These are phyloP conservation scores for Apoderus coryli DNA, from an alignment of 2,888 invertebrate species.

Conservation along the genomic window DNA sequence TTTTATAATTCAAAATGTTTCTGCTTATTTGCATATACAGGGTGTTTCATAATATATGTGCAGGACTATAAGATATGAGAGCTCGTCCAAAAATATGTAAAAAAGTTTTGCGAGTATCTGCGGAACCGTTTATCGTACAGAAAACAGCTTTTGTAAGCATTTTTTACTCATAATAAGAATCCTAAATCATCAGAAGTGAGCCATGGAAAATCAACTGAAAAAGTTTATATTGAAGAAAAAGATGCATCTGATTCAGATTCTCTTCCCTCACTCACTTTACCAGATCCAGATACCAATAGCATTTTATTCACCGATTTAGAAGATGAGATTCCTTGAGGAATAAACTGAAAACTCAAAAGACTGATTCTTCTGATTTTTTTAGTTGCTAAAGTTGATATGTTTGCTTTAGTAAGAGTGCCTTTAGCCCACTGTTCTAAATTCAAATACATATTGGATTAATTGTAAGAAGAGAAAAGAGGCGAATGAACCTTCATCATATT, in stretches of 20 bases:
- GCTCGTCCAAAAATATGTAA: too few relatives aligned
- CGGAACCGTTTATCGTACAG: too few relatives aligned
- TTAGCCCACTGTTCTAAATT: neutral
- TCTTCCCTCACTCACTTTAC: too few relatives aligned
- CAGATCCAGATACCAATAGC: too few relatives aligned
- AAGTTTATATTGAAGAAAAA: neutral
- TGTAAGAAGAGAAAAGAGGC: too few relatives aligned
- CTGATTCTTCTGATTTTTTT: neutral
- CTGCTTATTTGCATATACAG: too few relatives aligned
- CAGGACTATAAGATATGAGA: too few relatives aligned
- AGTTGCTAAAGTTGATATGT: constrained; percentile 2
- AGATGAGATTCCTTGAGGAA: constrained; percentile 2
- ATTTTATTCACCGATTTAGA: too few relatives aligned
- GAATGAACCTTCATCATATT: too few relatives aligned
- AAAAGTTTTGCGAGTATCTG: too few relatives aligned
- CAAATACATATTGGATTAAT: constrained; percentile 2
- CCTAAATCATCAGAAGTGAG: constrained; percentile 1
- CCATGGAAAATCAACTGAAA: neutral
- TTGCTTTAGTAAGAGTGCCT: neutral
- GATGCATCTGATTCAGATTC: constrained; percentile 1
- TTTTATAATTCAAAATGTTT: too few relatives aligned
- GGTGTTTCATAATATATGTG: too few relatives aligned
- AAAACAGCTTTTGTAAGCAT: neutral
- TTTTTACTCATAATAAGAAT: constrained; percentile 1
- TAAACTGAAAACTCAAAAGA: constrained; percentile 1